Conservation (phyloP, 2,888 invertebrate species). For the Sminthurides aquaticus region DNA sequence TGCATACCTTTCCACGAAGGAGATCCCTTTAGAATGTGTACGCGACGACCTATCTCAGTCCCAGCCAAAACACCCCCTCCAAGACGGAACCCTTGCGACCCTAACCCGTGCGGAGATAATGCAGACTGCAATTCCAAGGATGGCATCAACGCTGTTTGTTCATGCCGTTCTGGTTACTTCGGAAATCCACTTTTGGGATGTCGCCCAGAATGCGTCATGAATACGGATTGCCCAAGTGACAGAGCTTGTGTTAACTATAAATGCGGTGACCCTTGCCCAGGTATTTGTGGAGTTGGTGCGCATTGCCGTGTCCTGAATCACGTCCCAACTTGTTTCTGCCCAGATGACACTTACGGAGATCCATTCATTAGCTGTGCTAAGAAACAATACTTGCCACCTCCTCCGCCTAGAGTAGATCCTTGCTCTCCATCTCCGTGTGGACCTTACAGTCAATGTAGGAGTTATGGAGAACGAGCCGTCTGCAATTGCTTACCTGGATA, state of each 20-base stretch:
- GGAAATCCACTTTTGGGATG: conserved; percentile 54
- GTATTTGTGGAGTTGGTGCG: conserved; percentile 44
- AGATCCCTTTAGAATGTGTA: conserved; percentile 70
- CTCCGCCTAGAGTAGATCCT: conserved; percentile 47
- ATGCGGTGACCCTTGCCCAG: conserved; percentile 44
- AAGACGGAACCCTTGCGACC: conserved; percentile 31
- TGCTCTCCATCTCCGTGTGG: conserved; percentile 51
- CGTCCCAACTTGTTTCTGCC: conserved; percentile 54
- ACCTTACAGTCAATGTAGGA: conserved; percentile 63
- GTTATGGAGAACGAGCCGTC: conserved; percentile 54
- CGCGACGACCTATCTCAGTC: conserved; percentile 52
- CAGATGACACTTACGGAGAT: conserved; percentile 58
- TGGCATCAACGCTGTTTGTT: conserved; percentile 52
- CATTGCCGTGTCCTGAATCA: conserved; percentile 45
- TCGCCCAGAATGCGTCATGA: conserved; percentile 75
- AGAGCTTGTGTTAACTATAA: conserved; percentile 46
- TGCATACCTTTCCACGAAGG: conserved; percentile 59
- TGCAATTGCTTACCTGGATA: conserved; percentile 69
- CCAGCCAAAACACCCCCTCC: conserved; percentile 4
- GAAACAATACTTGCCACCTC: conserved; percentile 36
- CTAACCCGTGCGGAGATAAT: conserved; percentile 32
- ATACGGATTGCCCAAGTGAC: conserved; percentile 46
- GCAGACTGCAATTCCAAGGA: conserved; percentile 43
- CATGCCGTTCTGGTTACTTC: conserved; percentile 55
- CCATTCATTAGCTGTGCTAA: conserved; percentile 56